Evolutionary conservation across 2,888 invertebrate species (phyloP).

Genomic region (Bembecia ichneumoniformis): DNA sequence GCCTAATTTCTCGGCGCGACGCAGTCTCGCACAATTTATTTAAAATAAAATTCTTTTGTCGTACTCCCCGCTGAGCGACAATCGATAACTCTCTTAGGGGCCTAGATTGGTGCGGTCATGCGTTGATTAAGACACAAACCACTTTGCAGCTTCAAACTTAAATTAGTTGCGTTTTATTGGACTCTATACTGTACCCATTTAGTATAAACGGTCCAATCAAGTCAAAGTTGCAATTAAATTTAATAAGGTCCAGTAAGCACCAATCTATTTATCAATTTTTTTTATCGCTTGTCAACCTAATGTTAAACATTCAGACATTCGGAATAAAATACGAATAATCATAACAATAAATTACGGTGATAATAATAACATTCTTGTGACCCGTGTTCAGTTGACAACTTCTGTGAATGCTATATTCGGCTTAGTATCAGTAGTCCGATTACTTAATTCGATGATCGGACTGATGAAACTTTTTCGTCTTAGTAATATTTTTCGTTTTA

Average conservation of each 20-base stretch:
- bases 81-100: slow-evolving; percentile 54
- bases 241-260: no score
- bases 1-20: slow-evolving; percentile 67
- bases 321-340: neutral
- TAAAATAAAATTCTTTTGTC: slow-evolving; percentile 63
- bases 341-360: neutral
- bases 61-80: slow-evolving; percentile 58
- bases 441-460: no score
- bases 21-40: slow-evolving; percentile 68
- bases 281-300: no score
- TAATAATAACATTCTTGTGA: neutral
- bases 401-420: neutral
- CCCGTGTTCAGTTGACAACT: neutral
- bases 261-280: no score
- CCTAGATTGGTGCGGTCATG: slow-evolving; percentile 50
- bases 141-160: slow-evolving; percentile 22
- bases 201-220: no score
- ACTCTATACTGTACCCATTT: neutral
- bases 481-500: no score
- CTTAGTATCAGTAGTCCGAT: no score
- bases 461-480: no score
- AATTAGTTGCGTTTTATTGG: neutral
- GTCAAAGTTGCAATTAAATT: no score
- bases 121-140: slow-evolving; percentile 58
- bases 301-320: no score